Conservation (phyloP, 2,888 invertebrate species). For the Brenthis hecate region DNA sequence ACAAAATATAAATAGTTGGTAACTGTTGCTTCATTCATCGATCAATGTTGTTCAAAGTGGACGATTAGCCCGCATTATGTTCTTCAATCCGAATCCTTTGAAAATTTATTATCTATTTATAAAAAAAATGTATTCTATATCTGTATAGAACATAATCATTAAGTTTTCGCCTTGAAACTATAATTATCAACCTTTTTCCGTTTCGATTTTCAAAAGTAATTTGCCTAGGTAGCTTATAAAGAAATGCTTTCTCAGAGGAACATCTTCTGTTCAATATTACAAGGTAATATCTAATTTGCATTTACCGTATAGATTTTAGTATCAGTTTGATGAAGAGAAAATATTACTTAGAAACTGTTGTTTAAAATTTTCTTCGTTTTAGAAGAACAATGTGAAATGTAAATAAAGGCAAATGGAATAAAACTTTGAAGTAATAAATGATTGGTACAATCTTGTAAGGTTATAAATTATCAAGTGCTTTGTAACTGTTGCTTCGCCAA, state of each 20-base stretch:
- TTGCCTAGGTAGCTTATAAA: no score
- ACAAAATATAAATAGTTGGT: slow-evolving; percentile 1
- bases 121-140: background rate
- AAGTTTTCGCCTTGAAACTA: background rate
- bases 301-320: no score
- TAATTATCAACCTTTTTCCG: background rate
- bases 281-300: no score
- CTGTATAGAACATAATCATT: background rate
- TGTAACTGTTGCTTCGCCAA: slow-evolving; percentile 32
- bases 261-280: no score
- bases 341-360: no score
- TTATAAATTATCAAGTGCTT: slow-evolving; percentile 1
- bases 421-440: background rate
- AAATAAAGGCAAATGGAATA: no score
- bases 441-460: background rate
- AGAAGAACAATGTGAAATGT: no score
- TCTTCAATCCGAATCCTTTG: slow-evolving; percentile 9
- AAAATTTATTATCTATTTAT: background rate
- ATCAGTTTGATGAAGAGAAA: no score
- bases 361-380: no score
- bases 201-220: no score
- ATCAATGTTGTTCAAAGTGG: slow-evolving; percentile 15
- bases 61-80: slow-evolving; percentile 14
- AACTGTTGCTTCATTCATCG: slow-evolving; percentile 17
- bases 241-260: no score